These are phyloP conservation scores for Lepeophtheirus salmonis DNA, from an alignment of 1,140 invertebrate species.

Conservation along the genomic window DNA sequence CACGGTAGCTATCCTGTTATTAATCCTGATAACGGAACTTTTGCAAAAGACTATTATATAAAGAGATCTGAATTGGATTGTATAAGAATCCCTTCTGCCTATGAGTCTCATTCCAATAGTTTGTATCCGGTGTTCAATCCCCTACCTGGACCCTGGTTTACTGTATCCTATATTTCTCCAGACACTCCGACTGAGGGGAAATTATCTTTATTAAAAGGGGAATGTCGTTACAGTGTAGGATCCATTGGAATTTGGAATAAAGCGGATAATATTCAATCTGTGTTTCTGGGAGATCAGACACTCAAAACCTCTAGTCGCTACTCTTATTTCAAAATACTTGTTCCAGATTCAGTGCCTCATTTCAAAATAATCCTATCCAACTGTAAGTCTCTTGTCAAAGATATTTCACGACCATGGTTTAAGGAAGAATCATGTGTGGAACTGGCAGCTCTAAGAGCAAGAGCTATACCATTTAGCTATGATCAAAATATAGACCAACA, in stretches of 20 bases:
- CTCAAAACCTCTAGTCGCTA: slow-evolving; percentile 26
- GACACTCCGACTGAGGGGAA: slow-evolving; percentile 40
- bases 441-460: slow-evolving; percentile 5
- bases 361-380: slow-evolving; percentile 31
- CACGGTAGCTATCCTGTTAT: slow-evolving; percentile 55
- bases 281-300: not conserved
- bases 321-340: slow-evolving; percentile 35
- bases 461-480: not conserved
- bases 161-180: slow-evolving; percentile 47
- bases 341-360: slow-evolving; percentile 32
- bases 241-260: slow-evolving; percentile 33
- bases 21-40: slow-evolving; percentile 47
- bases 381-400: slow-evolving; percentile 23
- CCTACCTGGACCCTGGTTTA: slow-evolving; percentile 54
- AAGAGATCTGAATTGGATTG: slow-evolving; percentile 26
- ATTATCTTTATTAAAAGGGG: slow-evolving; percentile 32
- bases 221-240: slow-evolving; percentile 34
- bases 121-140: slow-evolving; percentile 39
- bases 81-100: slow-evolving; percentile 31
- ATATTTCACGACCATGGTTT: slow-evolving; percentile 1
- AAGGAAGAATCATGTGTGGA: not conserved
- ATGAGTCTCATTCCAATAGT: slow-evolving; percentile 31
- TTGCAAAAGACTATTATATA: slow-evolving; percentile 38
- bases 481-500: slow-evolving; percentile 1
- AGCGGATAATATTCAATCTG: slow-evolving; percentile 7